Conservation (phyloP, 2,113 vertebrate genomes). For the Penelope pileata region DNA sequence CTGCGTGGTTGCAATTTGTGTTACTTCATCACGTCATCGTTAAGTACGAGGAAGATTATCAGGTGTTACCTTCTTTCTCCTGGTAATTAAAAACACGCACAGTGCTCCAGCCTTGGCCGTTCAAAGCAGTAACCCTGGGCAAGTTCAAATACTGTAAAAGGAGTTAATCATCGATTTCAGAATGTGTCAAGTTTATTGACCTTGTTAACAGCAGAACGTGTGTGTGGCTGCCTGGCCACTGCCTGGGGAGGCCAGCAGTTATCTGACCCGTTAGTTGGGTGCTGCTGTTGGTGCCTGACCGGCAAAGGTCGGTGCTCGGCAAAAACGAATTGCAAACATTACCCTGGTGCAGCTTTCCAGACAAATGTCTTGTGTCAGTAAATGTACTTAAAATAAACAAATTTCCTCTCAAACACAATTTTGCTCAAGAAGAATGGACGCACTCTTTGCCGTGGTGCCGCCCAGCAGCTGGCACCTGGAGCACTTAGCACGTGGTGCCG, state of each 20-base stretch:
- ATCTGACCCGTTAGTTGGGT: background rate
- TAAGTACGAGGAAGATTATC: conserved; percentile 49
- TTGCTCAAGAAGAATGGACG: background rate
- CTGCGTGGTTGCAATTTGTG: background rate
- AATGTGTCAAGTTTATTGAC: conserved; percentile 82
- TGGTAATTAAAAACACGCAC: conserved; percentile 74
- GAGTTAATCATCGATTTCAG: conserved; percentile 76
- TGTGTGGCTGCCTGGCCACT: conserved; percentile 66
- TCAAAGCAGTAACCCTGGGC: conserved; percentile 48
- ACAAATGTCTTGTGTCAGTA: background rate
- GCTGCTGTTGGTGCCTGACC: background rate
- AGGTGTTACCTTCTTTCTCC: conserved; percentile 76
- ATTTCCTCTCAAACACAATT: background rate
- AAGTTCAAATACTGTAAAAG: conserved; percentile 71
- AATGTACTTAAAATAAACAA: background rate
- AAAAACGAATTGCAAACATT: background rate
- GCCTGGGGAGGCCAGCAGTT: conserved; percentile 44
- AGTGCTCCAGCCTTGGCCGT: background rate
- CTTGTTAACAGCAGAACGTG: conserved; percentile 75
- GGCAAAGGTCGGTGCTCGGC: background rate
- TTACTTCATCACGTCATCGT: conserved; percentile 46
- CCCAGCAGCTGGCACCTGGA: background rate
- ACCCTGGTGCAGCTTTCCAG: background rate
- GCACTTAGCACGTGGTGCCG: background rate
- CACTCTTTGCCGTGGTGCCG: background rate